Evolutionary conservation across 2,113 vertebrate species (phyloP).

Genomic region (Myiozetetes cayanensis): DNA sequence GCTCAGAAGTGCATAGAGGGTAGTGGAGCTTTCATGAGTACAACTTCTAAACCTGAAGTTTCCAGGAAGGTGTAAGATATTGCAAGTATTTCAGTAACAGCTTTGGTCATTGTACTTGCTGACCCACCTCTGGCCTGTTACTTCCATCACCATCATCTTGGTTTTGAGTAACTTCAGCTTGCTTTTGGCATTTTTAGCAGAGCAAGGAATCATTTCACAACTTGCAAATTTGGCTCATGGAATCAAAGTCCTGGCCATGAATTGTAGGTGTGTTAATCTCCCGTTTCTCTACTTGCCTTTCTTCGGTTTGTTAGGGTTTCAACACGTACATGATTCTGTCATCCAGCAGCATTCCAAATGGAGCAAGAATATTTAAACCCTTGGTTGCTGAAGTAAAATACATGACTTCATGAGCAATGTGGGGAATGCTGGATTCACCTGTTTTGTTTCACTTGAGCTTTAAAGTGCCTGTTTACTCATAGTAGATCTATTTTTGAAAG

Average conservation of each 20-base stretch:
- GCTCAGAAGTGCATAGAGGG: rapidly evolving
- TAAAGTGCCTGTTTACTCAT: background rate
- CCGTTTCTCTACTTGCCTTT: background rate
- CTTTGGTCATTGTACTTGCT: background rate
- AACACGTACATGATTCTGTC: background rate
- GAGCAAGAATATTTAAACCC: background rate
- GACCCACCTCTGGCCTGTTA: background rate
- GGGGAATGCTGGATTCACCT: background rate
- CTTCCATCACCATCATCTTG: background rate
- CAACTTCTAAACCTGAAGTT: background rate
- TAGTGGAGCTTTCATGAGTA: background rate
- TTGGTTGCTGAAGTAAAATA: background rate
- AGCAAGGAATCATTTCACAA: background rate
- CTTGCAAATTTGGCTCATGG: background rate
- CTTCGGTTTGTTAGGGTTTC: background rate
- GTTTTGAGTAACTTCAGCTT: background rate
- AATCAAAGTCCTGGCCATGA: background rate
- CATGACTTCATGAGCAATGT: background rate
- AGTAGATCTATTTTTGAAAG: constrained; percentile 20
- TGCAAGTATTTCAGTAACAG: background rate
- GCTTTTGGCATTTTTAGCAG: background rate
- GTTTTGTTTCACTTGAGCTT: background rate
- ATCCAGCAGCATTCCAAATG: background rate
- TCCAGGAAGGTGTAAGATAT: background rate
- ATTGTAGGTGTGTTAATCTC: background rate